Percentiles rank a stretch among this genome's conserved stretches.
phyloP scores from a whole-genome alignment of 2,113 vertebrate species.

The Macquaria ambigua region DNA sequence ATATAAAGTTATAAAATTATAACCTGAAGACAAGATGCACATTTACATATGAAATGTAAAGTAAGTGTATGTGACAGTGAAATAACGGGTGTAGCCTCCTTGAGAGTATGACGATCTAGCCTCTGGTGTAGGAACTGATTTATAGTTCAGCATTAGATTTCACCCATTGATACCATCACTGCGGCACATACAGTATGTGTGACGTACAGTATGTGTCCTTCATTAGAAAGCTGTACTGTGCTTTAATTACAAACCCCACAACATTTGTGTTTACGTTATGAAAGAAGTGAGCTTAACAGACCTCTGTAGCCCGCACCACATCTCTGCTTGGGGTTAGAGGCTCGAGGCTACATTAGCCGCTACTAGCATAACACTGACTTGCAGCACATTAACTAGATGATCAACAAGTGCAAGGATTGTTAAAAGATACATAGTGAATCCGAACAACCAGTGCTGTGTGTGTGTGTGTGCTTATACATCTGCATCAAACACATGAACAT shows the following conservation, averaged over 20 bases:
- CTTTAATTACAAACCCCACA: background rate
- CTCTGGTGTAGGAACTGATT: background rate
- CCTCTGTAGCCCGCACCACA: too few species aligned
- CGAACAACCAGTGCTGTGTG: constrained; percentile 14
- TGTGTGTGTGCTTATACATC: background rate
- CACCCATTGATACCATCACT: background rate
- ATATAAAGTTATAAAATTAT: too few species aligned
- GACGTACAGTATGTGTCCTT: background rate
- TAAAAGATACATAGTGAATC: background rate
- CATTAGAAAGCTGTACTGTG: background rate
- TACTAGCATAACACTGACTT: background rate
- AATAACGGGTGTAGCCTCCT: background rate
- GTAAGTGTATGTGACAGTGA: background rate
- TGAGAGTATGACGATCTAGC: background rate
- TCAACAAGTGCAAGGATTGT: background rate
- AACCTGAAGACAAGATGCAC: background rate
- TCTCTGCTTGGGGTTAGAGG: too few species aligned
- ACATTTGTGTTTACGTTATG: background rate
- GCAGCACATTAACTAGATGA: background rate
- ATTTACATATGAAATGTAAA: background rate
- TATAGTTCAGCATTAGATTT: background rate
- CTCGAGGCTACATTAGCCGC: too few species aligned
- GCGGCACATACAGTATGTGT: background rate
- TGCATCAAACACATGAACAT: background rate
- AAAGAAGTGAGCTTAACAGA: too few species aligned